Base-by-base conservation (phyloP, 2,888 invertebrate genomes). In the Hypomecis punctinalis region DNA sequence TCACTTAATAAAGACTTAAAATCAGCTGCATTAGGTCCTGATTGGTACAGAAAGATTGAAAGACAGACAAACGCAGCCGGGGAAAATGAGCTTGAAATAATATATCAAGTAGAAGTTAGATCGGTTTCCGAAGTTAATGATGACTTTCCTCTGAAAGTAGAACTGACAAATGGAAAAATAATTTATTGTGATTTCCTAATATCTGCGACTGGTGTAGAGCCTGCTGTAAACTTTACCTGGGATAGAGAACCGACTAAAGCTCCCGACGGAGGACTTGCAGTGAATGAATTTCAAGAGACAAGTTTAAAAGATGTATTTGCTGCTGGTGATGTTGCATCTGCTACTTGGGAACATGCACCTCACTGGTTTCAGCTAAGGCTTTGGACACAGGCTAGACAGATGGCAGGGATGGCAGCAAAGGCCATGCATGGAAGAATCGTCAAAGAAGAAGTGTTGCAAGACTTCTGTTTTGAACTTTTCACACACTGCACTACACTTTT, bases 301-400 rank as follows among this genome's bases (percentile, higher is more conserved):
- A 96, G 96, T 53, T 80, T 96, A 4, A 79, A 84, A 35, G 94
- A 96, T 84, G 94, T 99, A 35, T 99, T 95, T 94, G 99, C 99
- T 7, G 99, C 99, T 51, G 99, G 99, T 1, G 99, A 99, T 94
- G 96, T 97, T 6, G 99, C 98, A 77, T 94, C 94, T 70, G 96
- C 97, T n/a, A 91, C 92, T 40, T 99, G 99, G 99, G 82, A 91
- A 6, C 82, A 93, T 67, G 95, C 97, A 0, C 91, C 94, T 35
- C 96, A 98, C 80, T 98, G 98, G 98, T 97, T 97, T 84, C 97
- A 99, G 93, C 97, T 99, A 96, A 94, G 98, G 65, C 89, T 99
- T 42, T 99, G 99, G 99, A 98, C 98, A 0, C 99, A 99, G 90
- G 99, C 99, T 0, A 93, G 98, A 60, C 99, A 99, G 89, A 99